These are phyloP conservation scores for Halichondria panicea DNA, from an alignment of 37 sponge, comb jelly and placozoan genomes.

Conservation along the genomic window DNA sequence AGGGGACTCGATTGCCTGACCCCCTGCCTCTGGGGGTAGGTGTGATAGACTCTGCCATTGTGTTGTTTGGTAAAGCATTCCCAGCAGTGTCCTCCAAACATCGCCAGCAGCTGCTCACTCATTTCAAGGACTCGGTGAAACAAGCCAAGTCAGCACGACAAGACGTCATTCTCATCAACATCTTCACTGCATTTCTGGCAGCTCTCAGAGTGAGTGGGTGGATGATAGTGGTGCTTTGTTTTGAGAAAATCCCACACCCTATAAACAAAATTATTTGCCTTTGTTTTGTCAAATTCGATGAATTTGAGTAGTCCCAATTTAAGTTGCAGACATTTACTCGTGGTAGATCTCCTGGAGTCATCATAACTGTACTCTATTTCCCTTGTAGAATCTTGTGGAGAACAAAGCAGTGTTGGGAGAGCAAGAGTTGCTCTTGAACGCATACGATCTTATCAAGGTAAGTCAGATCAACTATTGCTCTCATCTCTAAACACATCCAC, in stretches of 20 bases:
- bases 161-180: constrained; percentile 91
- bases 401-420: constrained; percentile 55
- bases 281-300: too few species aligned
- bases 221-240: too few species aligned
- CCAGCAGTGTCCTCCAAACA: constrained; percentile 90
- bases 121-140: constrained; percentile 84
- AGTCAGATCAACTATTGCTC: background rate
- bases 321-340: background rate
- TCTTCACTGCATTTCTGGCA: constrained; percentile 91
- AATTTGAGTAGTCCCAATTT: too few species aligned
- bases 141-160: constrained; percentile 82
- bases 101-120: constrained; percentile 84
- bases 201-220: constrained; percentile 75
- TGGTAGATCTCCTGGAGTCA: background rate
- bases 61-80: constrained; percentile 93
- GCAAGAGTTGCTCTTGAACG: constrained; percentile 56
- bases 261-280: too few species aligned
- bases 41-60: constrained; percentile 88
- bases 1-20: constrained; percentile 53
- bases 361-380: background rate
- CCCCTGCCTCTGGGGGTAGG: constrained; percentile 97
- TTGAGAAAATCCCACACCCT: too few species aligned
- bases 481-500: background rate
- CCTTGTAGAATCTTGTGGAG: constrained; percentile 56
- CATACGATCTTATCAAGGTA: constrained; percentile 65